Evolutionary conservation across 2,888 invertebrate species (phyloP).

Genomic region (Anarsia innoxiella): DNA sequence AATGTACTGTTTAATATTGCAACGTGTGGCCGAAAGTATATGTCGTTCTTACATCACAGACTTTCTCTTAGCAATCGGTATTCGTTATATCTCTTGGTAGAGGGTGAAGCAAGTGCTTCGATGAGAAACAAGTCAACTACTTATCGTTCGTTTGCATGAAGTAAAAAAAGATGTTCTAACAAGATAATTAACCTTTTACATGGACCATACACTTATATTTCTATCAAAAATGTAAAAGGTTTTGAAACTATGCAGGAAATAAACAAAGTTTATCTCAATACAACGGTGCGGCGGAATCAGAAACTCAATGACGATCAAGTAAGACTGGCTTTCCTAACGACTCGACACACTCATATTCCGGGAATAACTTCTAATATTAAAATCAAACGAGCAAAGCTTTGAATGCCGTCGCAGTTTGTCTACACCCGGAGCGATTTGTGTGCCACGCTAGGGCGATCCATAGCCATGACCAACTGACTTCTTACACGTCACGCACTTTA

Average conservation of each 20-base stretch:
- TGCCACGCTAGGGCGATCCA: not conserved
- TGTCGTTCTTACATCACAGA: not conserved
- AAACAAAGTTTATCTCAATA: too few relatives aligned
- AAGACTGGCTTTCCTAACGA: too few relatives aligned
- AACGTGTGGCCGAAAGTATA: not conserved
- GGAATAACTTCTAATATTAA: constrained; percentile 42
- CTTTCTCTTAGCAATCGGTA: not conserved
- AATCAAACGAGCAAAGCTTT: constrained; percentile 22
- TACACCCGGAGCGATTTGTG: not conserved
- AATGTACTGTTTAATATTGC: not conserved
- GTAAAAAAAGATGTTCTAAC: too few relatives aligned
- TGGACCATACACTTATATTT: too few relatives aligned
- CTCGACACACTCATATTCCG: constrained; percentile 26
- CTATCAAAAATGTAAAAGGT: too few relatives aligned
- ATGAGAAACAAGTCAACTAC: not conserved
- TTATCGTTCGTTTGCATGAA: too few relatives aligned
- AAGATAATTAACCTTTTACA: too few relatives aligned
- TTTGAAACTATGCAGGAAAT: too few relatives aligned
- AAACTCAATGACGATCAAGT: not conserved
- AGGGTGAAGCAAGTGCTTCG: not conserved
- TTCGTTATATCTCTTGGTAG: not conserved
- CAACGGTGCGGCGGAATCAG: too few relatives aligned
- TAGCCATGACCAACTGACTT: not conserved
- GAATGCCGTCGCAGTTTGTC: constrained; percentile 1
- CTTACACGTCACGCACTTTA: too few relatives aligned